A percentile compares a stretch with the other conserved stretches of the same genome.
Evolutionary conservation across 1,140 invertebrate genomes (phyloP).

Genomic region (Eubasilissa regina): DNA sequence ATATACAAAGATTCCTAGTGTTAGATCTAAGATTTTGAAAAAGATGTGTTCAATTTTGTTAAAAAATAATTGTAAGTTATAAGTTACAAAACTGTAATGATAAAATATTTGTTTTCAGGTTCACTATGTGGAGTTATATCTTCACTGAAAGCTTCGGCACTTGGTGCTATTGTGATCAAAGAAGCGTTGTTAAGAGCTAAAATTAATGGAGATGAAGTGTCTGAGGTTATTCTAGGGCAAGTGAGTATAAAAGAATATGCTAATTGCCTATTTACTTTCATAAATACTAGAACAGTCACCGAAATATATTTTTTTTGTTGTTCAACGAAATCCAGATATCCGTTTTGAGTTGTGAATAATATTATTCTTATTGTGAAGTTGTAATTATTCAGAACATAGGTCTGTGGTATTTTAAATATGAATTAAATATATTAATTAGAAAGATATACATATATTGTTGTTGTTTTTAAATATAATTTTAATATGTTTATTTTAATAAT

Average conservation of each 20-base stretch:
- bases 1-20: too few relatives aligned
- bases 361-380: too few relatives aligned
- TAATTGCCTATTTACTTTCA: neutral
- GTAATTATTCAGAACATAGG: too few relatives aligned
- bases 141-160: conserved; percentile 78
- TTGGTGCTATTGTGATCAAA: conserved; percentile 84
- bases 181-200: conserved; percentile 79
- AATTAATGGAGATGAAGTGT: conserved; percentile 78
- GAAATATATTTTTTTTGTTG: neutral
- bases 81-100: too few relatives aligned
- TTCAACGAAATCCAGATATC: neutral
- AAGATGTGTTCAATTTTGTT: too few relatives aligned
- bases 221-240: conserved; percentile 91
- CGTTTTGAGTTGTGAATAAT: neutral
- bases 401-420: too few relatives aligned
- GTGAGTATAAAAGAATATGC: conserved; percentile 69
- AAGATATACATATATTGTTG: too few relatives aligned
- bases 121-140: conserved; percentile 80
- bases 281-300: neutral
- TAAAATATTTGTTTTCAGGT: conserved; percentile 20
- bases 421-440: too few relatives aligned
- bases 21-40: too few relatives aligned
- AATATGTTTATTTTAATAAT: too few relatives aligned
- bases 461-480: too few relatives aligned
- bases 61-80: too few relatives aligned